These are phyloP conservation scores for Epizoanthus stellaris DNA, from an alignment of 92 coral and sea anemone species.

Conservation along the genomic window DNA sequence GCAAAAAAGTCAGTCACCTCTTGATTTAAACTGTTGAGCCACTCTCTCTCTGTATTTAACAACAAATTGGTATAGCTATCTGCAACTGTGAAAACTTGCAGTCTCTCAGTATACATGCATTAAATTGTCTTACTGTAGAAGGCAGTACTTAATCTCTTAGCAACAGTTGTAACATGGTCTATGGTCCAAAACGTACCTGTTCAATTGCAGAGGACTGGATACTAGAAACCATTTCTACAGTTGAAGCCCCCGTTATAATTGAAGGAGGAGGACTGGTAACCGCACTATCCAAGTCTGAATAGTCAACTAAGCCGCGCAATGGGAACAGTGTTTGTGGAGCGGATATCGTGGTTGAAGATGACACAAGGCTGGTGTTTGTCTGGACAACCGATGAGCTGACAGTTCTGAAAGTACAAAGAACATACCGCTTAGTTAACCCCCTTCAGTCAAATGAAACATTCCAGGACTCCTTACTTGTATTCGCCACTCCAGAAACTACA, in stretches of 20 bases:
- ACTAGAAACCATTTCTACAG: slow-evolving; percentile 27
- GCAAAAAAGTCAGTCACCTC: too few relatives aligned
- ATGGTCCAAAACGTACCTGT: slow-evolving; percentile 1
- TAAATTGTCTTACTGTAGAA: too few relatives aligned
- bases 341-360: slow-evolving; percentile 37
- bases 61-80: too few relatives aligned
- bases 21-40: too few relatives aligned
- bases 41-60: too few relatives aligned
- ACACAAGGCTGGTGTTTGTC: neutral
- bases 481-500: too few relatives aligned
- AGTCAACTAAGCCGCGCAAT: slow-evolving; percentile 75
- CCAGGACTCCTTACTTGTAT: too few relatives aligned
- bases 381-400: neutral
- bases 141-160: neutral
- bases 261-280: slow-evolving; percentile 54
- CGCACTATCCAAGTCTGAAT: slow-evolving; percentile 81
- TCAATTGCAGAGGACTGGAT: slow-evolving; percentile 30
- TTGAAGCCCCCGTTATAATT: neutral
- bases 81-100: too few relatives aligned
- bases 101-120: too few relatives aligned
- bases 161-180: neutral
- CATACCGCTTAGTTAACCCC: neutral
- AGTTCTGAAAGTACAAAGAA: neutral
- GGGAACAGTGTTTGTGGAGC: slow-evolving; percentile 46
- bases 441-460: too few relatives aligned